phyloP scores from a whole-genome alignment of 2,113 vertebrate genomes.

The Condylura cristata region DNA sequence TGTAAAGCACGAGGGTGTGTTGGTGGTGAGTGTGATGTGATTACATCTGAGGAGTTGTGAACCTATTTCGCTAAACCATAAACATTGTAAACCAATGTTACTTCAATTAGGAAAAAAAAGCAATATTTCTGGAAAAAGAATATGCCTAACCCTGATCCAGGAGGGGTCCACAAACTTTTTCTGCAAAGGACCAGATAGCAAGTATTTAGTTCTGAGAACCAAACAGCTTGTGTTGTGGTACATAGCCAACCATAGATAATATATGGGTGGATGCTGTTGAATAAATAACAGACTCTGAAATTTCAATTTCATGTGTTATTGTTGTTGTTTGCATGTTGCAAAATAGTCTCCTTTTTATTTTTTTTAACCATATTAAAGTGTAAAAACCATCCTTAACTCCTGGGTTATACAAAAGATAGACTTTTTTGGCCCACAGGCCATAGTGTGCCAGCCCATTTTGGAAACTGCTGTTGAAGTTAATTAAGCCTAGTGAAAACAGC shows the following conservation, averaged over 20 bases:
- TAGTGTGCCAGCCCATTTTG: background rate
- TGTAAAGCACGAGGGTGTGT: too few relatives aligned
- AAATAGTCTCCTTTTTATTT: background rate
- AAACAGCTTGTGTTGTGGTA: rapidly evolving
- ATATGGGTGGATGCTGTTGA: background rate
- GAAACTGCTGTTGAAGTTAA: background rate
- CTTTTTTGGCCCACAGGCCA: background rate
- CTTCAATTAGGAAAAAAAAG: too few relatives aligned
- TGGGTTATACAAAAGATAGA: background rate
- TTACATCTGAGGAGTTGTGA: too few relatives aligned
- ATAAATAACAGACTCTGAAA: background rate
- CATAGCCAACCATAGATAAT: background rate
- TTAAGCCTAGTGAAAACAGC: background rate
- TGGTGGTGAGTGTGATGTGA: too few relatives aligned
- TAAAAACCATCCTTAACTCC: constrained; percentile 14
- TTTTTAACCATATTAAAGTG: background rate
- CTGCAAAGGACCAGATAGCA: background rate
- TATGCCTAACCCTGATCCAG: background rate
- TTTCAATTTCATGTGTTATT: background rate
- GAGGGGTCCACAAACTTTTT: background rate
- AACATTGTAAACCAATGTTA: too few relatives aligned
- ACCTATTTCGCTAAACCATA: too few relatives aligned
- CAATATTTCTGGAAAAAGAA: background rate
- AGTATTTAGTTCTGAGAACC: background rate
- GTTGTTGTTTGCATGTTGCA: background rate